phyloP scores from a whole-genome alignment of 2,113 vertebrate genomes.

The Melanostigma gelatinosum region DNA sequence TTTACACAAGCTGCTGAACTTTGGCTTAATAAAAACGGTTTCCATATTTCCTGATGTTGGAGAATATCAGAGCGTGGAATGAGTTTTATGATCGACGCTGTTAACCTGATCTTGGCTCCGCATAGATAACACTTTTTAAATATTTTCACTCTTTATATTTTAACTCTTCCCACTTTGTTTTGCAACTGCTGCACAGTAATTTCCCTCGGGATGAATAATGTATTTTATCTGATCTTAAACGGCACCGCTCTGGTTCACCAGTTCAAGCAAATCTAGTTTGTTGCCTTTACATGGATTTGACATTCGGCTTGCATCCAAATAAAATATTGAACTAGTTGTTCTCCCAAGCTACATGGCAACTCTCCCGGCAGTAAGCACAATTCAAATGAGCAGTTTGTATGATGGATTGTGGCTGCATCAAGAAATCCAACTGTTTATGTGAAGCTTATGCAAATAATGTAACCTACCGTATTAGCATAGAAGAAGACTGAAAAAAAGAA shows the following conservation, averaged over 20 bases:
- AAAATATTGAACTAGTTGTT: background rate
- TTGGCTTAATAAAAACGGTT: background rate
- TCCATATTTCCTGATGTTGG: background rate
- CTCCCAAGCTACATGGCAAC: background rate
- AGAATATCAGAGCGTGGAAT: background rate
- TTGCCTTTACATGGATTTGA: background rate
- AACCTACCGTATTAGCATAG: background rate
- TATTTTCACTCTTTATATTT: background rate
- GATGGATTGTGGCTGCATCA: background rate
- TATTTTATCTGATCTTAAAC: background rate
- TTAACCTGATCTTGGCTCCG: background rate
- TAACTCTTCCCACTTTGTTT: background rate
- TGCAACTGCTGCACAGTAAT: background rate
- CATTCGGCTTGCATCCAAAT: background rate
- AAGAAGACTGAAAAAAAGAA: background rate
- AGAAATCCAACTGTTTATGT: conserved; percentile 15
- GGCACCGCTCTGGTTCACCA: background rate
- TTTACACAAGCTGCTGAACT: background rate
- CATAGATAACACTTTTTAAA: background rate
- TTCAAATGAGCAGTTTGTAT: background rate
- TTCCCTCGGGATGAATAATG: background rate
- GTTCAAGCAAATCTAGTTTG: background rate
- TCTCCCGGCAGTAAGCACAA: background rate
- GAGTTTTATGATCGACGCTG: background rate
- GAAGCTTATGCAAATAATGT: background rate